phyloP scores from a whole-genome alignment of 2,113 vertebrate genomes.

The Bothrops jararaca region DNA sequence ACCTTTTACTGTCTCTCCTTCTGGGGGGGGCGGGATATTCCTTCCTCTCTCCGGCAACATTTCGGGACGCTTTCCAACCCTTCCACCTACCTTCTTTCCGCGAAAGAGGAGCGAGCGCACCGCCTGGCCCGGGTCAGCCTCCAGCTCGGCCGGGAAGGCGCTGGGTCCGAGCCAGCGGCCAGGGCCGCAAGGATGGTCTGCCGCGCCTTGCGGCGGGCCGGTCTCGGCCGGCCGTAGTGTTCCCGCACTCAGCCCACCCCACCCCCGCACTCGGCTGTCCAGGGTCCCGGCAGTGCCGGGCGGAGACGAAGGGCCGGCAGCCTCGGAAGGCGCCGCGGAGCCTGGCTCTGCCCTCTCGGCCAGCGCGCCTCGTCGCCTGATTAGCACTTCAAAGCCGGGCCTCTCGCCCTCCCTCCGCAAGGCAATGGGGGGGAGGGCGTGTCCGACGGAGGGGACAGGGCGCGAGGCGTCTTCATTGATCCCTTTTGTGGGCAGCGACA shows the following conservation, averaged over 20 bases:
- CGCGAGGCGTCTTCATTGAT: constrained; percentile 86
- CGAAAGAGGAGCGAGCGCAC: constrained; percentile 50
- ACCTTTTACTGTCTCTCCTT: constrained; percentile 58
- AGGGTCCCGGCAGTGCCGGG: constrained; percentile 71
- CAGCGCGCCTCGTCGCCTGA: constrained; percentile 82
- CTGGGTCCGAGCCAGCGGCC: constrained; percentile 66
- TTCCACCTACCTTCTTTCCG: constrained; percentile 41
- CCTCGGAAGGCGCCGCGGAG: constrained; percentile 76
- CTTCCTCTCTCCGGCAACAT: constrained; percentile 48
- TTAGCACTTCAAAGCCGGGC: constrained; percentile 90
- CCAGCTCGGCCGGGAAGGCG: constrained; percentile 64
- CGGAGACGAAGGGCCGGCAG: constrained; percentile 68
- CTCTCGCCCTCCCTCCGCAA: constrained; percentile 84
- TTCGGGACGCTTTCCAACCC: constrained; percentile 52
- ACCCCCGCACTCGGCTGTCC: constrained; percentile 72
- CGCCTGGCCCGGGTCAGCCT: constrained; percentile 56
- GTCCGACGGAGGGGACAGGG: constrained; percentile 82
- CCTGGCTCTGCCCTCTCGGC: constrained; percentile 71
- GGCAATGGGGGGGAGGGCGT: constrained; percentile 89
- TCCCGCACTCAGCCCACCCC: constrained; percentile 23
- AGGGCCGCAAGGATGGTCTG: constrained; percentile 73
- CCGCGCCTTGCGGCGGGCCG: constrained; percentile 72
- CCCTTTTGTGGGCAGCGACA: constrained; percentile 82
- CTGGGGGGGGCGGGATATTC: constrained; percentile 37
- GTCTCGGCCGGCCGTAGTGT: constrained; percentile 78